Conservation (phyloP, 2,888 invertebrate genomes). For the Hemistola chrysoprasaria region DNA sequence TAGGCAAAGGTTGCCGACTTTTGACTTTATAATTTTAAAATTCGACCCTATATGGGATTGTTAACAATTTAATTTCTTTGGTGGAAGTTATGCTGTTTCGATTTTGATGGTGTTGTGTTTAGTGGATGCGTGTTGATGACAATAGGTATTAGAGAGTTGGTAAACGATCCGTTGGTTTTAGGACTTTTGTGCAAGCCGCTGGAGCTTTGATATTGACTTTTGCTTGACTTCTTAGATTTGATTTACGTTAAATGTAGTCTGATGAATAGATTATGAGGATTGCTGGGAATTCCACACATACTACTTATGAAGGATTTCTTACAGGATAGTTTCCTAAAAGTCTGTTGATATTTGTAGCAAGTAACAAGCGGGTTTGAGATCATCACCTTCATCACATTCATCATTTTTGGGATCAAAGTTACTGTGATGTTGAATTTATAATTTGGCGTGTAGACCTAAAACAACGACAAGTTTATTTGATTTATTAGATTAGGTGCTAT, state of each 20-base stretch:
- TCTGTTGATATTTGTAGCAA: too few species aligned
- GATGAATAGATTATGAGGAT: constrained; percentile 50
- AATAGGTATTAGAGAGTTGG: constrained; percentile 74
- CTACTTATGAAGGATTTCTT: too few species aligned
- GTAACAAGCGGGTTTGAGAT: constrained; percentile 16
- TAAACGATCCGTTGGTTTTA: constrained; percentile 53
- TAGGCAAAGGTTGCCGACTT: constrained; percentile 65
- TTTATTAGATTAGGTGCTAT: too few species aligned
- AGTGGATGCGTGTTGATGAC: constrained; percentile 72
- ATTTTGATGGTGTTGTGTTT: constrained; percentile 40
- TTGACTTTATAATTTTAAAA: constrained; percentile 22
- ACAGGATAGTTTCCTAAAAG: too few species aligned
- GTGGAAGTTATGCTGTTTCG: constrained; percentile 34
- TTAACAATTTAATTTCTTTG: constrained; percentile 8
- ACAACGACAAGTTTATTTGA: too few species aligned
- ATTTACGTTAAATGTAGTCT: constrained; percentile 64
- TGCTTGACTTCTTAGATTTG: constrained; percentile 48
- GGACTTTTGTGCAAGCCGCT: constrained; percentile 61
- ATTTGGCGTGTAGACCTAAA: too few species aligned
- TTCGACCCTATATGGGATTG: constrained; percentile 22
- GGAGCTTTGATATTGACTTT: constrained; percentile 48
- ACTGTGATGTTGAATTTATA: too few species aligned
- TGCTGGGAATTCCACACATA: too few species aligned
- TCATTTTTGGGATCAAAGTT: too few species aligned
- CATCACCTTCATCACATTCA: too few species aligned